A percentile compares a stretch with the other conserved stretches of the same genome.
Evolutionary conservation across 2,888 invertebrate species (phyloP).

Genomic region (Troides helena): DNA sequence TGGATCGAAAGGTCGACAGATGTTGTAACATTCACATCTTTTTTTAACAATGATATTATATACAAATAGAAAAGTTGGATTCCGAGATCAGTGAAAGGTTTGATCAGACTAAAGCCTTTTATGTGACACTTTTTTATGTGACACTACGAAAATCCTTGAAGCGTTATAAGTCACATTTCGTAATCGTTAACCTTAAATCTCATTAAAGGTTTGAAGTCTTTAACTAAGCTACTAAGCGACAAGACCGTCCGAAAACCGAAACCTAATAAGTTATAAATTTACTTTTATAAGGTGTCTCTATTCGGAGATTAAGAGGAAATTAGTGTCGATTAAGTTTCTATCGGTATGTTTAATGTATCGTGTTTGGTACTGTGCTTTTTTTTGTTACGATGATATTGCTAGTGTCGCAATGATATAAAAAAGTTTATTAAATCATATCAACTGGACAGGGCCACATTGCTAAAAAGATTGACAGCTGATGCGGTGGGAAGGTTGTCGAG

Average conservation of each 20-base stretch:
- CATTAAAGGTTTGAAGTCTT: background rate
- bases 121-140: background rate
- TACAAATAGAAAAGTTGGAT: background rate
- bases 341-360: no score
- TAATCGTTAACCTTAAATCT: background rate
- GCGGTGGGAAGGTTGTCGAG: no score
- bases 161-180: background rate
- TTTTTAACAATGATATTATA: background rate
- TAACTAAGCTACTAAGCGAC: background rate
- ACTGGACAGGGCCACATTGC: no score
- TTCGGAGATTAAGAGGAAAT: background rate
- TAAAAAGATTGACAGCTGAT: no score
- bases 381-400: no score
- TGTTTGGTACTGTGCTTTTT: no score
- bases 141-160: no score
- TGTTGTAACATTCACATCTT: no score
- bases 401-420: no score
- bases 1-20: no score
- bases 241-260: background rate
- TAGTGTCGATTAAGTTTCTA: no score
- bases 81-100: background rate
- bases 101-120: background rate
- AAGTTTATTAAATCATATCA: no score
- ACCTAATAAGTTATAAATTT: background rate
- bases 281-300: background rate